Conservation (phyloP, 2,888 invertebrate genomes). For the Hesperia comma region DNA sequence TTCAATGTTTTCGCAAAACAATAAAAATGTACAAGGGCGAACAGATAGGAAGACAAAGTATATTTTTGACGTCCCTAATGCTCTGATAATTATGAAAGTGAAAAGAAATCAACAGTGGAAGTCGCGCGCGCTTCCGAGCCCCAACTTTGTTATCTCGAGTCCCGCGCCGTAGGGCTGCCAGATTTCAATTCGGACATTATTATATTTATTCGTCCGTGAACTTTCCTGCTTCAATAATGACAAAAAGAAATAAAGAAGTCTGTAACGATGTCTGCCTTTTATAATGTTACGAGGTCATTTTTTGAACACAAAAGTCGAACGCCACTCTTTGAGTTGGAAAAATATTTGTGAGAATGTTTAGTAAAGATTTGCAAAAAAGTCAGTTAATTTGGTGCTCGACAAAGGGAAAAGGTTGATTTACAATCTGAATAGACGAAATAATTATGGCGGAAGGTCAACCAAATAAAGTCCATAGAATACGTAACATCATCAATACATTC, state of each 20-base stretch:
- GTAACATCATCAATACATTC: too few species aligned
- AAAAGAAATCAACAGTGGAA: conserved; percentile 25
- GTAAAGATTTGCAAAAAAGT: not conserved
- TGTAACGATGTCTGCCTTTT: conserved; percentile 23
- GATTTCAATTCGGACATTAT: conserved; percentile 25
- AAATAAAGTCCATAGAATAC: too few species aligned
- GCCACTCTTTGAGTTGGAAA: not conserved
- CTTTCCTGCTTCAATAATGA: conserved; percentile 28
- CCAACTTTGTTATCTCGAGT: conserved; percentile 27
- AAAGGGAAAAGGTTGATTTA: not conserved
- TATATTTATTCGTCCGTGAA: conserved; percentile 26
- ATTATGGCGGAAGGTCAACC: too few species aligned
- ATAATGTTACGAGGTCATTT: conserved; percentile 12
- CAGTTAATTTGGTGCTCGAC: not conserved
- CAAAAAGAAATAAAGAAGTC: conserved; percentile 24
- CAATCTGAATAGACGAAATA: too few species aligned
- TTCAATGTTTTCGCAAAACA: not conserved
- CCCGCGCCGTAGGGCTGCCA: conserved; percentile 18
- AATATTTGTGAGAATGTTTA: conserved; percentile 5
- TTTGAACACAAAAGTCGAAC: conserved; percentile 6
- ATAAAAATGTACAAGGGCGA: not conserved
- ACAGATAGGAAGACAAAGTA: not conserved
- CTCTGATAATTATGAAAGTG: conserved; percentile 24
- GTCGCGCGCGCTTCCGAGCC: not conserved
- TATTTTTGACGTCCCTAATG: conserved; percentile 4